Conservation (phyloP, 2,888 invertebrate genomes). For the Synanthedon andrenaeformis region DNA sequence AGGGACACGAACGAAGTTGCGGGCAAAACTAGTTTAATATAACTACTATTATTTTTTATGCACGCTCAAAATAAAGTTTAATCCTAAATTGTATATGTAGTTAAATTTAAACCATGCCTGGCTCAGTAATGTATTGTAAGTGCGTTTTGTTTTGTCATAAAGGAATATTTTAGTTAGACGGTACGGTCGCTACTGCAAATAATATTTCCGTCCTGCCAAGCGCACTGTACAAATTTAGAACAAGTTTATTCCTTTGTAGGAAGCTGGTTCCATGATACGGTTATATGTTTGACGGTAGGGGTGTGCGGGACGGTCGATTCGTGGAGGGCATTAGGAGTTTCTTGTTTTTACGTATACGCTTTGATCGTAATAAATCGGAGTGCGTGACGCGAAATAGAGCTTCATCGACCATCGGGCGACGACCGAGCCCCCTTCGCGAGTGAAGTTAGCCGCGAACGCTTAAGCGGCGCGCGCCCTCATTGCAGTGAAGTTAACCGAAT, state of each 20-base stretch:
- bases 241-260: conserved; percentile 21
- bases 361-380: conserved; percentile 42
- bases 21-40: too few species aligned
- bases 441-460: conserved; percentile 38
- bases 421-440: conserved; percentile 22
- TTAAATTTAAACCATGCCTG: too few species aligned
- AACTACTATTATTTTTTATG: too few species aligned
- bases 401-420: conserved; percentile 53
- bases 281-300: not conserved
- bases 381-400: conserved; percentile 55
- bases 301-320: conserved; percentile 12
- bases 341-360: conserved; percentile 17
- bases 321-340: conserved; percentile 14
- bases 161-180: conserved; percentile 10
- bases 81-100: too few species aligned
- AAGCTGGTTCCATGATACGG: not conserved
- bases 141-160: not conserved
- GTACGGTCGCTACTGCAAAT: conserved; percentile 41
- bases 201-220: conserved; percentile 32
- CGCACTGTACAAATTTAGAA: conserved; percentile 37
- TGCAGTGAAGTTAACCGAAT: conserved; percentile 36
- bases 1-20: too few species aligned
- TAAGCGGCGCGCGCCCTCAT: conserved; percentile 44
- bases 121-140: too few species aligned
- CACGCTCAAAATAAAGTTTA: too few species aligned